Evolutionary conservation across 2,113 vertebrate species (phyloP), one percentile per base, ranked within the genome.

Genomic region (Sebastes schlegelii): DNA sequence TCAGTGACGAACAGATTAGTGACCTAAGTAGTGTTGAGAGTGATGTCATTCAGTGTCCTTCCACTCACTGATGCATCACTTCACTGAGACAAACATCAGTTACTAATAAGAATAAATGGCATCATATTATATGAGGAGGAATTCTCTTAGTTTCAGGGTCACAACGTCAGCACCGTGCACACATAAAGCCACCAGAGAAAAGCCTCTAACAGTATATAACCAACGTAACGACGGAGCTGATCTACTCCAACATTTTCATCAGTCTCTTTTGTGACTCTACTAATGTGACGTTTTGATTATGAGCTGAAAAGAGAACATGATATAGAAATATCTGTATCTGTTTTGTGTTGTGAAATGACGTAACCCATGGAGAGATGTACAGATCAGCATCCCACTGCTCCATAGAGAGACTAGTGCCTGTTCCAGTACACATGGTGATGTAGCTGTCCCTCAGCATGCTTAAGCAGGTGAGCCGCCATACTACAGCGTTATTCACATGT

Each of bases 341-440:
- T 89, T 49, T 82, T 86, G 87, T 90, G 69, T 54, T 77, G 84
- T 88, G 34, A 70, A 74, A 19, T 42, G 8, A 62, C 69, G 83
- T 17, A 54, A 63, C 12, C 40, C 13, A 21, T 51, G 14, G 26
- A 57, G 34, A 49, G 26, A 26, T 67, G 52, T 69, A n/a, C 45
- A 64, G 46, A 14, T 11, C n/a, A 12, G 17, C 77, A 85, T 43
- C 17, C 12, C 9, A 9, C 11, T 80, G 71, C 80, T 65, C 75
- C 49, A 60, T 4, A 11, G 64, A 61, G n/a, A 54, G 43, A 62
- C 10, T 51, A 69, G 81, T 80, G 81, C 79, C 77, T 91, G 60
- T 73, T 79, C n/a, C 0, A 34, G 17, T 66, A 68, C 51, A 54
- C 75, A 77, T 46, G 42, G 10, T 77, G 8, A 80, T 5, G 46